Evolutionary conservation across 2,888 invertebrate genomes (phyloP), one percentile per base, ranked within the genome.

Genomic region (Strigamia transsilvanica): DNA sequence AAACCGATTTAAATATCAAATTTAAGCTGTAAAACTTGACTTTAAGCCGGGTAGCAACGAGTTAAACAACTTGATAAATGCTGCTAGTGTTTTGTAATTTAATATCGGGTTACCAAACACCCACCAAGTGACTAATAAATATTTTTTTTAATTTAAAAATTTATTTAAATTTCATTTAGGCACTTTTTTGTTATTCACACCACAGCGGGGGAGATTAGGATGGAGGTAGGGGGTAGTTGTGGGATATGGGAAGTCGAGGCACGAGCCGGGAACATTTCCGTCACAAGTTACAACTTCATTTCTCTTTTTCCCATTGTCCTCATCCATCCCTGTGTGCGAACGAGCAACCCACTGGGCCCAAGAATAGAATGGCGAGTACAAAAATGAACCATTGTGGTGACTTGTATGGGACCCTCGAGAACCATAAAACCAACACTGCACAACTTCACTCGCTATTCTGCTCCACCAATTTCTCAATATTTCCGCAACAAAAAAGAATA

Each of bases 351-450:
- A 61, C 61, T 61, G 61, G 61, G 61, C 61, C 6, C 61, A 21
- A 61, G 61, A 61, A 61, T 61, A 61, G 61, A 61, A 61, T 61
- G 61, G 61, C 21, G 61, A 61, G 61, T 61, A 61, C 61, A 61
- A 61, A 61, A 61, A 61, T 61, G 61, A 61, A 61, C 61, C 61
- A 61, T 61, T 61, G 61, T 61, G 61, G 61, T 61, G 61, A 61
- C 61, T 61, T 61, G 61, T 61, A 61, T 61, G 61, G 61, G 61
- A 61, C 61, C 61, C 61, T 61, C 61, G 61, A 61, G 61, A 18
- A 9, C 61, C 61, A 61, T 61, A 61, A 61, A 61, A 61, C 61
- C 61, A 61, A 61, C 61, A 61, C 61, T 61, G 61, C 61, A 61
- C 61, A 61, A 61, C 61, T 61, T 15, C 61, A 51, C 15, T n/a